These are phyloP conservation scores for Typhlichthys subterraneus DNA, from an alignment of 2,797 vertebrate genomes.

Conservation along the genomic window DNA sequence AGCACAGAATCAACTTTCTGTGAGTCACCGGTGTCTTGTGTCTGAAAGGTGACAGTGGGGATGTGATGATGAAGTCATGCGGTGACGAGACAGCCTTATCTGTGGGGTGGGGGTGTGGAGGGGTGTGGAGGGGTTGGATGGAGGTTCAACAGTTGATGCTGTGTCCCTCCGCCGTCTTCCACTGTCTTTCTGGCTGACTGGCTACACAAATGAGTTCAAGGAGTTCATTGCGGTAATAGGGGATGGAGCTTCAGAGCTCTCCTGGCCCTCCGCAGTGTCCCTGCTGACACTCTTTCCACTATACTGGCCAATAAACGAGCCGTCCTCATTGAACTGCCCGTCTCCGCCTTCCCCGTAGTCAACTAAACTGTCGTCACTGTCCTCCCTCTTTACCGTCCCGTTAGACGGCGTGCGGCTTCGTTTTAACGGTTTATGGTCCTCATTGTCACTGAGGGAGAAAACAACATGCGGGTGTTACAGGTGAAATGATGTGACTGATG, in stretches of 20 bases:
- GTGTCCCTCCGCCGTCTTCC: constrained; percentile 16
- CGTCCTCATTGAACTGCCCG: constrained; percentile 98
- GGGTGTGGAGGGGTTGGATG: constrained; percentile 5
- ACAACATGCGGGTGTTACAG: constrained; percentile 82
- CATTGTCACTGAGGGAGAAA: constrained; percentile 90
- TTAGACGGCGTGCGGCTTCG: constrained; percentile 95
- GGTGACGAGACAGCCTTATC: constrained; percentile 37
- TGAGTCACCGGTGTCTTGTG: constrained; percentile 19
- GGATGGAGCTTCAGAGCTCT: constrained; percentile 95
- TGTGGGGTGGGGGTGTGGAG: constrained; percentile 14
- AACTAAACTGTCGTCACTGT: constrained; percentile 98
- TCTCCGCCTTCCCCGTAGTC: constrained; percentile 98
- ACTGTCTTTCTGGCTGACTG: constrained; percentile 16
- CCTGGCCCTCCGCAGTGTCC: constrained; percentile 89
- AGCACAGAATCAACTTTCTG: background rate
- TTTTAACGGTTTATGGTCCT: constrained; percentile 97
- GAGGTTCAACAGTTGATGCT: constrained; percentile 22
- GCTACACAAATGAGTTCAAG: constrained; percentile 97
- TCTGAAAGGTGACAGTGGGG: constrained; percentile 21
- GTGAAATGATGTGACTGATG: constrained; percentile 71
- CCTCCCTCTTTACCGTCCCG: constrained; percentile 95
- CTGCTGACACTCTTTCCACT: constrained; percentile 92
- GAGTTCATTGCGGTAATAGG: constrained; percentile 97
- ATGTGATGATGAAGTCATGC: constrained; percentile 61
- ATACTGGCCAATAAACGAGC: constrained; percentile 99